These are phyloP conservation scores for Epinephelus awoara DNA, from an alignment of 2,797 vertebrate species.

Conservation along the genomic window DNA sequence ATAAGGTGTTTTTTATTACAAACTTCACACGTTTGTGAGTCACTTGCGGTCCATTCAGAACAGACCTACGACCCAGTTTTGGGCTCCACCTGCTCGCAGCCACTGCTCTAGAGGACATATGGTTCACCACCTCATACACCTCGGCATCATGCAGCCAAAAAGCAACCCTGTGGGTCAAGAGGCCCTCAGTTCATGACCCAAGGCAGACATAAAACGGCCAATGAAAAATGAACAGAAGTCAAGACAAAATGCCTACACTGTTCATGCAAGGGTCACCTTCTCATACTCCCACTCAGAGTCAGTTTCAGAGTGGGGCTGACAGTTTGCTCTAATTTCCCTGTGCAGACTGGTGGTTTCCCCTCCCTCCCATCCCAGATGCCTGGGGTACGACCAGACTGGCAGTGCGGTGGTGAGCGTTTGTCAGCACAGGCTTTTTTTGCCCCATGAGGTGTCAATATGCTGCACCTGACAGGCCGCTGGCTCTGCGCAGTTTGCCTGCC, in stretches of 20 bases:
- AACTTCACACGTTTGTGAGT: too few relatives aligned
- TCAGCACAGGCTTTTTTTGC: conserved; percentile 78
- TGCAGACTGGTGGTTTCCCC: conserved; percentile 43
- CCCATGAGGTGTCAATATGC: conserved; percentile 79
- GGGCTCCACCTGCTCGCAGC: too few relatives aligned
- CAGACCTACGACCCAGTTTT: too few relatives aligned
- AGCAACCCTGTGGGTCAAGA: not conserved
- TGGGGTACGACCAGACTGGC: conserved; percentile 60
- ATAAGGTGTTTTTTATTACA: too few relatives aligned
- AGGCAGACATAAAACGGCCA: not conserved
- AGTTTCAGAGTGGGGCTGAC: conserved; percentile 43
- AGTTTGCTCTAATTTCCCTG: conserved; percentile 62
- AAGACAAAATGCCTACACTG: conserved; percentile 25
- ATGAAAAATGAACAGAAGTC: conserved; percentile 11
- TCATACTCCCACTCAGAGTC: conserved; percentile 32
- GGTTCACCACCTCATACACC: not conserved
- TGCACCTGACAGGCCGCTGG: conserved; percentile 80
- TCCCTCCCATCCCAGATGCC: conserved; percentile 46
- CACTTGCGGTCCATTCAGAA: too few relatives aligned
- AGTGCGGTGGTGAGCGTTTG: conserved; percentile 68
- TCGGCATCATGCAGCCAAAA: not conserved
- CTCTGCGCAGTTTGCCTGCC: conserved; percentile 72
- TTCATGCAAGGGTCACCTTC: conserved; percentile 61
- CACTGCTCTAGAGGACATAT: not conserved
- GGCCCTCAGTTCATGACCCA: not conserved